These are phyloP conservation scores for Azemiops feae DNA, from an alignment of 2,113 vertebrate genomes.

Conservation along the genomic window DNA sequence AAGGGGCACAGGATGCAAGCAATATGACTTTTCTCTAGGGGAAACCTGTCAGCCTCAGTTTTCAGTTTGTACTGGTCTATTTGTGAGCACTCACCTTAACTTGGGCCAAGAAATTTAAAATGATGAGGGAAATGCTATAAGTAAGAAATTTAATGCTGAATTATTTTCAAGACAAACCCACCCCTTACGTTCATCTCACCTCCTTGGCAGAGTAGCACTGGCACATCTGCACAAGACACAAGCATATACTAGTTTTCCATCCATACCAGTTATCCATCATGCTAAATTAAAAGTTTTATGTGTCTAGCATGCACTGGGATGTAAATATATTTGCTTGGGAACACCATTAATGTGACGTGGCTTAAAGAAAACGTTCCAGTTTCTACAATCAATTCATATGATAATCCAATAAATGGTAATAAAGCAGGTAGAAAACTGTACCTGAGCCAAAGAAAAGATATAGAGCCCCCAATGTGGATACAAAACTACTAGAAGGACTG, in stretches of 20 bases:
- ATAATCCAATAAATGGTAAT: not conserved
- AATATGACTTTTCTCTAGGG: not conserved
- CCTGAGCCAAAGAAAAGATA: slow-evolving; percentile 88
- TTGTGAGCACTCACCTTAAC: not conserved
- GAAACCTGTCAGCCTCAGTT: not conserved
- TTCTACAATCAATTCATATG: not conserved
- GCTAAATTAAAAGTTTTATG: not conserved
- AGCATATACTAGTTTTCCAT: not conserved
- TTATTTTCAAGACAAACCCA: not conserved
- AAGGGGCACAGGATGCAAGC: not conserved
- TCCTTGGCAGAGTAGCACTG: not conserved
- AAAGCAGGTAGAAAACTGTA: slow-evolving; percentile 51
- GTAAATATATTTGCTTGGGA: not conserved
- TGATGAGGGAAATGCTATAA: not conserved
- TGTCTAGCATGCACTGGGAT: not conserved
- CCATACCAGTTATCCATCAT: not conserved
- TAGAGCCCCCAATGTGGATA: slow-evolving; percentile 85
- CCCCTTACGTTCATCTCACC: not conserved
- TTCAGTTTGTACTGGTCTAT: not conserved
- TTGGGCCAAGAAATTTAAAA: not conserved
- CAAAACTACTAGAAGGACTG: slow-evolving; percentile 79
- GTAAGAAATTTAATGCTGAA: not conserved
- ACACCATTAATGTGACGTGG: not conserved
- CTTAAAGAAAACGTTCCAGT: not conserved
- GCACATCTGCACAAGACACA: not conserved